phyloP scores from a whole-genome alignment of 2,113 vertebrate species.

The Oryzias celebensis region DNA sequence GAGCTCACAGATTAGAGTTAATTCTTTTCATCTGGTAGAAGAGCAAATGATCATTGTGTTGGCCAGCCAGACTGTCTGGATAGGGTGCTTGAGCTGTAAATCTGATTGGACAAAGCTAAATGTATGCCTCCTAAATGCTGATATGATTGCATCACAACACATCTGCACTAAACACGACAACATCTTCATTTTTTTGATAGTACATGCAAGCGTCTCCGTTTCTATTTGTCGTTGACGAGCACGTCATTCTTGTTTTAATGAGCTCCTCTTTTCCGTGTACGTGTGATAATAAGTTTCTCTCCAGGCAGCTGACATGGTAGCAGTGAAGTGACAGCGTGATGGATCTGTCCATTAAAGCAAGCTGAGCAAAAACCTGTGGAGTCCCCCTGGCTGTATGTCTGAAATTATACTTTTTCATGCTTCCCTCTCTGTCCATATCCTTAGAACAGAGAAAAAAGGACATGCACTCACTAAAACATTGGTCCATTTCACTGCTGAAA shows the following conservation, averaged over 20 bases:
- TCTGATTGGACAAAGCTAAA: constrained; percentile 13
- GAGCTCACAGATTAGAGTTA: constrained; percentile 51
- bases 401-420: constrained; percentile 13
- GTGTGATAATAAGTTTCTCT: constrained; percentile 51
- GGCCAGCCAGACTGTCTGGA: constrained; percentile 30
- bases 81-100: constrained; percentile 13
- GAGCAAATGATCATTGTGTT: constrained; percentile 41
- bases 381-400: constrained; percentile 35
- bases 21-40: constrained; percentile 60
- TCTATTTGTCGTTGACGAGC: constrained; percentile 8
- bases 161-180: constrained; percentile 12
- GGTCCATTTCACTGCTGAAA: constrained; percentile 19
- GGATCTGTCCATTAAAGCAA: constrained; percentile 55
- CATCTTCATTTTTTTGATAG: not conserved
- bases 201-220: not conserved
- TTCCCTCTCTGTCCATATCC: constrained; percentile 1
- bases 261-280: constrained; percentile 15
- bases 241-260: constrained; percentile 24
- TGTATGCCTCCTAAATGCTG: constrained; percentile 21
- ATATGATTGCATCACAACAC: constrained; percentile 15
- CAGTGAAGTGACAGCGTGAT: constrained; percentile 47
- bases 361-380: constrained; percentile 34
- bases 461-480: not conserved
- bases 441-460: constrained; percentile 17
- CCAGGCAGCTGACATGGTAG: constrained; percentile 36